A percentile compares a stretch with the other conserved stretches of the same genome.
Conservation (phyloP, 2,797 vertebrate genomes). For the Diplodus sargus region DNA sequence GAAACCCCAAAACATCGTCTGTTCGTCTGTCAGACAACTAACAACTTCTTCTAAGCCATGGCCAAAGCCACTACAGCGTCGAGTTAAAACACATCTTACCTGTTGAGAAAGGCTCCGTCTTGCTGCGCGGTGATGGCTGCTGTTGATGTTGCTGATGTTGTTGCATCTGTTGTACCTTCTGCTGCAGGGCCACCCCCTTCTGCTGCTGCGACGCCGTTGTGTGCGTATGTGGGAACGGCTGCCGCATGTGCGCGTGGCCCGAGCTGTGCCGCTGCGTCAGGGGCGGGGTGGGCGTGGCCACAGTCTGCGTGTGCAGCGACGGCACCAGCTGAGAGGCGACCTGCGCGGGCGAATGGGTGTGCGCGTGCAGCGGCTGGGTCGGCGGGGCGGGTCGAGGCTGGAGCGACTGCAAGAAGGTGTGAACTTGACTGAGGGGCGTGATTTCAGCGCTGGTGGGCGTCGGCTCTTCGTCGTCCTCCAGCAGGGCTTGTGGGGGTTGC, state of each 20-base stretch:
- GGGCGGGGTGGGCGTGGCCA: slow-evolving; percentile 56
- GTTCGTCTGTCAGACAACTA: too few relatives aligned
- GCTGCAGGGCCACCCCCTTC: slow-evolving; percentile 65
- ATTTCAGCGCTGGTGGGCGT: slow-evolving; percentile 49
- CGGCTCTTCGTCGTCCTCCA: slow-evolving; percentile 83
- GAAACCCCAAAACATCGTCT: too few relatives aligned
- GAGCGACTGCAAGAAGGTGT: slow-evolving; percentile 84
- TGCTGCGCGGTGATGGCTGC: slow-evolving; percentile 68
- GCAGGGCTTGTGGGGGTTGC: slow-evolving; percentile 81
- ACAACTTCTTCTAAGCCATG: too few relatives aligned
- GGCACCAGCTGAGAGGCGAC: slow-evolving; percentile 55
- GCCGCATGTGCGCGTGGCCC: slow-evolving; percentile 62
- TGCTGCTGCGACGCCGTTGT: slow-evolving; percentile 49
- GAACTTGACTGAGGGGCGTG: slow-evolving; percentile 86
- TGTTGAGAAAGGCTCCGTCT: slow-evolving; percentile 70
- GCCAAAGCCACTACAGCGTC: neutral
- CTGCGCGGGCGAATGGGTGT: slow-evolving; percentile 58
- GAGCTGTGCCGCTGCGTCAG: slow-evolving; percentile 70
- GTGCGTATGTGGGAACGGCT: slow-evolving; percentile 55
- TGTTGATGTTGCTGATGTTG: slow-evolving; percentile 76
- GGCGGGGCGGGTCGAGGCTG: slow-evolving; percentile 60
- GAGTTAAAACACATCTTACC: slow-evolving; percentile 11
- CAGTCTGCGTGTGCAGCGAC: slow-evolving; percentile 71
- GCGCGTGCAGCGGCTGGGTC: slow-evolving; percentile 50
- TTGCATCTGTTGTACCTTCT: slow-evolving; percentile 74